Evolutionary conservation across 2,797 vertebrate species (phyloP), one percentile per base, ranked within the genome.

Genomic region (Gallirallus australis): DNA sequence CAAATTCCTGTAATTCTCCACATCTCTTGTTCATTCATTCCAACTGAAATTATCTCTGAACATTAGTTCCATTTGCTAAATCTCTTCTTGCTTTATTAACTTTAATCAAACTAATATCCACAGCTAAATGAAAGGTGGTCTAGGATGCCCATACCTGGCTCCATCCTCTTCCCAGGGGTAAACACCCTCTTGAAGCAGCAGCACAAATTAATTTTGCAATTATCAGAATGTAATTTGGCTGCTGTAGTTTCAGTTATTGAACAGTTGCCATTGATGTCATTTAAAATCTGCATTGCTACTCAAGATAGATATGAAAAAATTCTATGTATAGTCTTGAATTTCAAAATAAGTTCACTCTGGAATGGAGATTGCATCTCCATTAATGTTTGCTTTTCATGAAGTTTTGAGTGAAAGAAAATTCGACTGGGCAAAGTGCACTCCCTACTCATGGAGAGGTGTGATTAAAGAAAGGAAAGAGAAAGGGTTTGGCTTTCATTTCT

Each of bases 41-140:
- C 91, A 31, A 19, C 30, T 42, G 76, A 96, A 94, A 95, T 90
- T 93, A 88, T 95, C 91, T 94, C 86, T 90, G 63, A 94, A 97
- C 94, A 53, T 96, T 94, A 68, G 70, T 83, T 96, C 73, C 93
- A 75, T 92, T 82, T 96, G 71, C 94, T 97, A 97, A 97, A 96
- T 80, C 73, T 91, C 66, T 63, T 71, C 82, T 71, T 90, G 89
- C 89, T 88, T 94, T 97, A 93, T 96, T 96, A 95, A 82, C 81
- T 97, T 96, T 72, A 96, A 94, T 96, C 95, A 97, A 95, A 90
- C 91, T 77, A 75, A 95, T 96, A 66, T 10, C 88, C 60, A 50
- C 54, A 45, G 54, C 56, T 82, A 82, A 96, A 90, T 92, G 93
- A 90, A 93, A 96, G 93, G 94, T 96, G 93, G 60, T 60, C 66